Conservation (phyloP, 2,113 vertebrate genomes). For the Condylura cristata region DNA sequence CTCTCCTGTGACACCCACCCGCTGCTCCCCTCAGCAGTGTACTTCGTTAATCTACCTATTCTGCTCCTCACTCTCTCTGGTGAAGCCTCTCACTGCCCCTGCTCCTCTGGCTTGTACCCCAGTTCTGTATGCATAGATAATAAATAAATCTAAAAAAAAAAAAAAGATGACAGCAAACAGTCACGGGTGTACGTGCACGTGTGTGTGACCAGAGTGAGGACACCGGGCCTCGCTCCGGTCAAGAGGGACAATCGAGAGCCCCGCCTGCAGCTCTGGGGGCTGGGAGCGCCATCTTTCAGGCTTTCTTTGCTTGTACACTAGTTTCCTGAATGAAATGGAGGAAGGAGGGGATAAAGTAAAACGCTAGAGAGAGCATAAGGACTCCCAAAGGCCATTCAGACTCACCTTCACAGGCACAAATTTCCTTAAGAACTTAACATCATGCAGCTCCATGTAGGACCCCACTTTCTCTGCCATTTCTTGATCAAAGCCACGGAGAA, state of each 20-base stretch:
- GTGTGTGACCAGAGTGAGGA: background rate
- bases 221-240: too few relatives aligned
- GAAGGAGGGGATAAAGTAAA: background rate
- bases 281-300: background rate
- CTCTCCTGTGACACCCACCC: too few relatives aligned
- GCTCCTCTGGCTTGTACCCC: too few relatives aligned
- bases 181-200: background rate
- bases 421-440: constrained; percentile 92
- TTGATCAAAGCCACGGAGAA: constrained; percentile 96
- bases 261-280: too few relatives aligned
- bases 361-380: background rate
- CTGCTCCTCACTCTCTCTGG: too few relatives aligned
- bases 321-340: background rate
- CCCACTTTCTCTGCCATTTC: constrained; percentile 96
- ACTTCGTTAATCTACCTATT: too few relatives aligned
- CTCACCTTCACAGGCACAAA: constrained; percentile 91
- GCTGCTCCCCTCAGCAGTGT: too few relatives aligned
- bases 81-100: too few relatives aligned
- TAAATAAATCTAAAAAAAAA: too few relatives aligned
- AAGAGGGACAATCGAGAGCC: too few relatives aligned
- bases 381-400: background rate
- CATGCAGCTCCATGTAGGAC: constrained; percentile 92
- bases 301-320: background rate
- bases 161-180: background rate
- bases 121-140: too few relatives aligned